Evolutionary conservation across 2,888 invertebrate genomes (phyloP).

Genomic region (Melinaea marsaeus): DNA sequence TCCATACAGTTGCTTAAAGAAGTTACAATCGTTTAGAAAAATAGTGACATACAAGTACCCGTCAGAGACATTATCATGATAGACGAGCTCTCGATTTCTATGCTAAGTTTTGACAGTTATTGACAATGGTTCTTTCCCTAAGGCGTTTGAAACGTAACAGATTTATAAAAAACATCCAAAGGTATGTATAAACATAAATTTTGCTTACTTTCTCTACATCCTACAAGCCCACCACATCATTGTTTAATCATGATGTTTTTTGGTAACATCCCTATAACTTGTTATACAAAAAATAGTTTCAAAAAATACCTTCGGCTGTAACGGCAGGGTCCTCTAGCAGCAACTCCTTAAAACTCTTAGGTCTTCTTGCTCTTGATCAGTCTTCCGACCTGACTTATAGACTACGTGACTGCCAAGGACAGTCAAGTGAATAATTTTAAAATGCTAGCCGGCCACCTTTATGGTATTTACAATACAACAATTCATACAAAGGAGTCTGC

Average conservation of each 20-base stretch:
- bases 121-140: neutral
- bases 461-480: conserved; percentile 57
- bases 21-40: neutral
- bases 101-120: neutral
- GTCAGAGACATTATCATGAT: neutral
- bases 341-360: conserved; percentile 73
- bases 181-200: conserved; percentile 12
- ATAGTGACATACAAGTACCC: conserved; percentile 1
- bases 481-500: conserved; percentile 42
- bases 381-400: conserved; percentile 79
- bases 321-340: conserved; percentile 71
- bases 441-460: conserved; percentile 68
- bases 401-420: conserved; percentile 77
- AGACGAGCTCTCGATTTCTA: neutral
- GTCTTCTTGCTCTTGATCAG: conserved; percentile 73
- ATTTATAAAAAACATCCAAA: conserved; percentile 18
- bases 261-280: conserved; percentile 33
- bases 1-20: neutral
- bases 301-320: conserved; percentile 75
- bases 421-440: conserved; percentile 77
- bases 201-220: conserved; percentile 8
- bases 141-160: neutral
- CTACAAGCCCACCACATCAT: conserved; percentile 20
- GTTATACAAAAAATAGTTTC: conserved; percentile 73
- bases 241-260: conserved; percentile 13